These are phyloP conservation scores for Aplodontia rufa DNA, from an alignment of 2,113 vertebrate genomes.

Conservation along the genomic window DNA sequence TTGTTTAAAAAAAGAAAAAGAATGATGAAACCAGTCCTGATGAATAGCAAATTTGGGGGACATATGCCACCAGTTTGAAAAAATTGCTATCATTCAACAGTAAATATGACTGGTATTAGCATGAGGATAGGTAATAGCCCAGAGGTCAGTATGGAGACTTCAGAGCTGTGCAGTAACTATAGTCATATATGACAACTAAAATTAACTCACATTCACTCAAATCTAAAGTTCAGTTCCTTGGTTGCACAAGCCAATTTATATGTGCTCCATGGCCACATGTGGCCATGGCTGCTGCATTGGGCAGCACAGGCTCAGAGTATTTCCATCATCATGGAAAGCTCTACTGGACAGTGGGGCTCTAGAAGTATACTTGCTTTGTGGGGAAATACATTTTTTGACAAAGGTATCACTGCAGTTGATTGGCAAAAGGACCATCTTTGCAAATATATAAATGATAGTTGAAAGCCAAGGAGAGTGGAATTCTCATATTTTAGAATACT, in stretches of 20 bases:
- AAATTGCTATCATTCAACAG: neutral
- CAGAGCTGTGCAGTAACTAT: neutral
- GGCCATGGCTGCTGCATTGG: no score
- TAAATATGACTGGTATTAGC: neutral
- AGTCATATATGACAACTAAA: neutral
- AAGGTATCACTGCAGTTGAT: neutral
- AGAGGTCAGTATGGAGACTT: neutral
- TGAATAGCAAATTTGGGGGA: neutral
- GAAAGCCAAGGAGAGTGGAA: neutral
- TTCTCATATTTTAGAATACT: neutral
- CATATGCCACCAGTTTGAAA: neutral
- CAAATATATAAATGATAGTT: neutral
- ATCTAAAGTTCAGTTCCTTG: neutral
- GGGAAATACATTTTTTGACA: neutral
- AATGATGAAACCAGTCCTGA: neutral
- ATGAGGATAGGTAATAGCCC: neutral
- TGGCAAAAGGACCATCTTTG: neutral
- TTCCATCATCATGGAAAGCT: neutral
- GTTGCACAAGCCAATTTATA: neutral
- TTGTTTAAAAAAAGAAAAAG: no score
- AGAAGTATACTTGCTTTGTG: no score
- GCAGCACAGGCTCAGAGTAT: neutral
- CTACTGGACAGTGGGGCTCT: no score
- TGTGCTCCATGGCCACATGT: neutral
- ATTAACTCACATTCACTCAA: neutral